Percentiles rank a stretch among this genome's conserved stretches.
phyloP scores from a whole-genome alignment of 1,140 invertebrate species.

The Holcopasites calliopsidis region DNA sequence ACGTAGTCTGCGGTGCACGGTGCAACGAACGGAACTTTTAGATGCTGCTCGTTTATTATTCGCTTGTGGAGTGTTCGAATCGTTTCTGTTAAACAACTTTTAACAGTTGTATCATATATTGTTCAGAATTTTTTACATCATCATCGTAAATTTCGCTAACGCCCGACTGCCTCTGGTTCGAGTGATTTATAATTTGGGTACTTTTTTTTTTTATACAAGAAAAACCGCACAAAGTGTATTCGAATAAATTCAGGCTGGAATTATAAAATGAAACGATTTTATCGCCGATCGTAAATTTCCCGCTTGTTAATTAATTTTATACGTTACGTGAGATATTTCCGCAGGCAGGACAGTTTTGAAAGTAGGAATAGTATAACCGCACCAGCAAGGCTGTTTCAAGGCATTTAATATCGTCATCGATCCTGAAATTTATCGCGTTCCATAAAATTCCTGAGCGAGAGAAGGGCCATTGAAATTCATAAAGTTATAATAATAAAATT shows the following conservation, averaged over 20 bases:
- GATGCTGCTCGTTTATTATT: slow-evolving; percentile 35
- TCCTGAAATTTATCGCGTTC: neutral
- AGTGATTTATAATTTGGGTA: no score
- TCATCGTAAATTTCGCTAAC: no score
- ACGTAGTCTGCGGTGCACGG: slow-evolving; percentile 20
- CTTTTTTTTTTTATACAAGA: neutral
- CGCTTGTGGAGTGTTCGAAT: neutral
- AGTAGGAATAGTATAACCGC: neutral
- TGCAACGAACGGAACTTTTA: slow-evolving; percentile 27
- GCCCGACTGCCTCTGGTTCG: no score
- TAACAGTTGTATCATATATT: neutral
- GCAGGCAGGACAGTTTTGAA: neutral
- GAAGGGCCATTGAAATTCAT: slow-evolving; percentile 24
- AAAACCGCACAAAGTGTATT: neutral
- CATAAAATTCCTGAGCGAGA: slow-evolving; percentile 9
- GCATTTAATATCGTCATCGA: neutral
- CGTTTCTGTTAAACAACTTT: neutral
- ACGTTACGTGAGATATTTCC: neutral
- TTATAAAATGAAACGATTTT: neutral
- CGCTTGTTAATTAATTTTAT: slow-evolving; percentile 9
- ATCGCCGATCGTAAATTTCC: neutral
- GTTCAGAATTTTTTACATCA: no score
- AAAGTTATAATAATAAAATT: slow-evolving; percentile 46
- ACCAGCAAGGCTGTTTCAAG: no score
- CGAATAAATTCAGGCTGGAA: neutral